Conservation (phyloP, 1,140 invertebrate species). For the Drosophila nikananu region DNA sequence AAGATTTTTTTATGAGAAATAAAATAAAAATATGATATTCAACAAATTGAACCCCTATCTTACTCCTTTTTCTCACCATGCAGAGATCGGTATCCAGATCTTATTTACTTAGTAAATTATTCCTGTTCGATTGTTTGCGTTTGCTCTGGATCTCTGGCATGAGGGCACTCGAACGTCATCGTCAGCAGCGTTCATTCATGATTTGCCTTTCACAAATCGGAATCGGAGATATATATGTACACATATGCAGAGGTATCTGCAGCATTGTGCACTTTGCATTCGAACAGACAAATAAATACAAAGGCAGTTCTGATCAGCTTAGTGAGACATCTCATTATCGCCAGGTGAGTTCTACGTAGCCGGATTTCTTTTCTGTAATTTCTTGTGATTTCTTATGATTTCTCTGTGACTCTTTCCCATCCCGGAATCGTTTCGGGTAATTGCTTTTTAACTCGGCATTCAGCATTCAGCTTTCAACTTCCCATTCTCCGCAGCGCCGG, state of each 20-base stretch:
- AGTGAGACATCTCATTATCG: conserved; percentile 65
- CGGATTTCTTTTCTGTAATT: conserved; percentile 7
- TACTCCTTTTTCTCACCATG: conserved; percentile 3
- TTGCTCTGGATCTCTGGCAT: conserved; percentile 81
- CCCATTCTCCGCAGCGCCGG: conserved; percentile 36
- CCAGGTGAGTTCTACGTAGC: conserved; percentile 33
- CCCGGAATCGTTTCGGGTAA: conserved; percentile 50
- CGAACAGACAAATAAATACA: conserved; percentile 55
- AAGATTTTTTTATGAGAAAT: not conserved
- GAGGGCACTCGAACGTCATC: conserved; percentile 81
- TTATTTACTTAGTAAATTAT: conserved; percentile 84
- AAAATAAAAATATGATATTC: not conserved
- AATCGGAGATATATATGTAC: conserved; percentile 23
- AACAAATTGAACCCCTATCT: too few species aligned
- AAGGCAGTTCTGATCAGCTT: conserved; percentile 54
- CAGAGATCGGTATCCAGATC: conserved; percentile 48
- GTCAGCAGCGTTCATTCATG: conserved; percentile 79
- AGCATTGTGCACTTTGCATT: conserved; percentile 50
- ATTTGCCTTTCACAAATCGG: conserved; percentile 76
- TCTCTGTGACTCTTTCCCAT: conserved; percentile 24
- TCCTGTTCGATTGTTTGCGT: conserved; percentile 82
- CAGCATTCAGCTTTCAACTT: conserved; percentile 27
- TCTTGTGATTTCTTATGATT: conserved; percentile 33
- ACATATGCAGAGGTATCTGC: conserved; percentile 14
- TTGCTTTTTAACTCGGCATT: conserved; percentile 60